Evolutionary conservation across 2,113 vertebrate species (phyloP).

Genomic region (Platichthys stellatus): DNA sequence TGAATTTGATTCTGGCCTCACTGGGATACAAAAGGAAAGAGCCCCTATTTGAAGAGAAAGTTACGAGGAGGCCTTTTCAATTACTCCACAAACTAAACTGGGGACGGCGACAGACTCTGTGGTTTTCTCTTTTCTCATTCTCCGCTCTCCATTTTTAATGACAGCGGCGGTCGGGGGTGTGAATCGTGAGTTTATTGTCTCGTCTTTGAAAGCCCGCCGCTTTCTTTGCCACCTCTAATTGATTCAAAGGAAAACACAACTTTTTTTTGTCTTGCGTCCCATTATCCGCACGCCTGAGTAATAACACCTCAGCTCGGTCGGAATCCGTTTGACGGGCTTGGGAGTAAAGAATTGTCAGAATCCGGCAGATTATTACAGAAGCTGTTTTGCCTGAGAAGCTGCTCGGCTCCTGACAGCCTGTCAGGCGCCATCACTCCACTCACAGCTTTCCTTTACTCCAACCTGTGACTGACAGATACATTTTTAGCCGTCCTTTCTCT

Average conservation of each 20-base stretch:
- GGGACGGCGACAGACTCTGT: not conserved
- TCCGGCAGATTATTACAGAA: conserved; percentile 46
- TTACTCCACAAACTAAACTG: conserved; percentile 38
- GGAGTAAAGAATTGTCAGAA: conserved; percentile 42
- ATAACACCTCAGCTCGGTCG: conserved; percentile 42
- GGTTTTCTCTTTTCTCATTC: conserved; percentile 24
- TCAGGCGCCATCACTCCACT: conserved; percentile 37
- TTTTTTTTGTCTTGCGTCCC: conserved; percentile 35
- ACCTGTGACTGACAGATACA: conserved; percentile 53
- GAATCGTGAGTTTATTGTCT: conserved; percentile 17
- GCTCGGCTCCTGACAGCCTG: conserved; percentile 51
- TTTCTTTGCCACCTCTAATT: conserved; percentile 38
- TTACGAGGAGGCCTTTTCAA: conserved; percentile 63
- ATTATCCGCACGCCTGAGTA: conserved; percentile 52
- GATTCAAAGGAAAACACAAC: conserved; percentile 46
- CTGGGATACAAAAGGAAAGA: conserved; percentile 56
- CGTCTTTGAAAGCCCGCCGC: conserved; percentile 31
- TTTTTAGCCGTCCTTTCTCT: conserved; percentile 38
- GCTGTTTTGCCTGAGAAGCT: conserved; percentile 34
- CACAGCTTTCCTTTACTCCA: conserved; percentile 43
- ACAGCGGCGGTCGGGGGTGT: not conserved
- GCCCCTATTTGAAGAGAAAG: conserved; percentile 54
- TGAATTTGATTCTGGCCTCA: conserved; percentile 66
- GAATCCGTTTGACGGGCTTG: conserved; percentile 49
- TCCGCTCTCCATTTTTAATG: not conserved